Evolutionary conservation across 2,888 invertebrate genomes (phyloP).

Genomic region (Ellobium chinense): DNA sequence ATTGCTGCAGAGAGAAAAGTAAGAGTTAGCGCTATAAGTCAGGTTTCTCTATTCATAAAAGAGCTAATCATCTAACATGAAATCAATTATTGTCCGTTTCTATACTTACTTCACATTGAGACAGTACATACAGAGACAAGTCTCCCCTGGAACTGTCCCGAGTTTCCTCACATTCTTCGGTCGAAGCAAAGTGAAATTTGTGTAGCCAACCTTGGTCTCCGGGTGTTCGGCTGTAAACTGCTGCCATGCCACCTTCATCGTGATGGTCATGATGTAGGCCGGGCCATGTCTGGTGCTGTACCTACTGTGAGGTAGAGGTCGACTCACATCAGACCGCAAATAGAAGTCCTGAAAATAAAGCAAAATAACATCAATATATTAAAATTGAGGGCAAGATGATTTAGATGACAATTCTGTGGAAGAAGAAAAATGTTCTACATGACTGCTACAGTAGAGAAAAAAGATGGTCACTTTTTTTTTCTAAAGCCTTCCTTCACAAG

Average conservation of each 20-base stretch:
- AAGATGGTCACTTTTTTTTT: no score
- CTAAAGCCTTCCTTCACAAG: no score
- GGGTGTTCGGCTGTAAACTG: not conserved
- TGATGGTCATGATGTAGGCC: not conserved
- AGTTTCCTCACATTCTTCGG: slow-evolving; percentile 3
- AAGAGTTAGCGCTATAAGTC: no score
- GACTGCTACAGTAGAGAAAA: no score
- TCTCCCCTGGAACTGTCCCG: not conserved
- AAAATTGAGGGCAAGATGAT: not conserved
- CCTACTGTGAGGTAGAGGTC: not conserved
- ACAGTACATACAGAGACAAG: not conserved
- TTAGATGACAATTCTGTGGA: no score
- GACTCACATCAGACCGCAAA: not conserved
- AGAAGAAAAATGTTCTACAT: no score
- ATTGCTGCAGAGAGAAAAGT: no score
- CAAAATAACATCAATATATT: not conserved
- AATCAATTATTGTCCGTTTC: not conserved
- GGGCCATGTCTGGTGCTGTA: not conserved
- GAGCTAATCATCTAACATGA: no score
- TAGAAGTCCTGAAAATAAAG: not conserved
- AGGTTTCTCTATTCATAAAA: no score
- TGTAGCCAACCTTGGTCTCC: not conserved
- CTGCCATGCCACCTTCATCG: not conserved
- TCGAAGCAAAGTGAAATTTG: no score
- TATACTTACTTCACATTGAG: not conserved